phyloP scores from a whole-genome alignment of 1,140 invertebrate species.

The Melanaphis sacchari region DNA sequence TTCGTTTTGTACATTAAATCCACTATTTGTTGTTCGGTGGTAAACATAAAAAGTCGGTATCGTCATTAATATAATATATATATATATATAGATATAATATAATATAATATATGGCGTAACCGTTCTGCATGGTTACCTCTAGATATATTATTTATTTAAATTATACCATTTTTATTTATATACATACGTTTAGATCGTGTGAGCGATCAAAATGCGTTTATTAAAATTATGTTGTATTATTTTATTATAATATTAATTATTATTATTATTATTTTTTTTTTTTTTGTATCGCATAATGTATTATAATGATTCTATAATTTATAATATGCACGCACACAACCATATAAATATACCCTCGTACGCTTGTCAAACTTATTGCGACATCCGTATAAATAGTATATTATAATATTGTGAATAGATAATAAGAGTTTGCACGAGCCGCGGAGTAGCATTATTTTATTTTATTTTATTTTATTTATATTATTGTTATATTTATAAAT shows the following conservation, averaged over 20 bases:
- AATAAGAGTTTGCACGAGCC: neutral
- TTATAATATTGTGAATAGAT: neutral
- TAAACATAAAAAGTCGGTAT: neutral
- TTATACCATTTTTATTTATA: constrained; percentile 9
- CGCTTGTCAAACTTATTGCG: neutral
- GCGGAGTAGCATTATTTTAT: neutral
- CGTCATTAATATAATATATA: neutral
- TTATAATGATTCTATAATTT: neutral
- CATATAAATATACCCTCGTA: neutral
- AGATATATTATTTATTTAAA: constrained; percentile 40
- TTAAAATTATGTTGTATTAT: neutral
- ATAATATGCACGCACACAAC: neutral
- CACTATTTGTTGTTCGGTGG: constrained; percentile 51
- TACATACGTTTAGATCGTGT: neutral
- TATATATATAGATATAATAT: neutral
- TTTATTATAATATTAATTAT: no score
- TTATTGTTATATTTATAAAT: constrained; percentile 8
- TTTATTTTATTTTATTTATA: neutral
- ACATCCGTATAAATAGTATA: neutral
- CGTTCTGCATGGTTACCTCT: neutral
- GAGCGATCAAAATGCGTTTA: neutral
- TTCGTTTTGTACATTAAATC: constrained; percentile 27
- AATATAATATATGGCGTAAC: neutral
- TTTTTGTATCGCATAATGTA: neutral
- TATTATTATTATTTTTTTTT: neutral